Conservation (phyloP, 2,888 invertebrate species). For the Cephus nigrinus region DNA sequence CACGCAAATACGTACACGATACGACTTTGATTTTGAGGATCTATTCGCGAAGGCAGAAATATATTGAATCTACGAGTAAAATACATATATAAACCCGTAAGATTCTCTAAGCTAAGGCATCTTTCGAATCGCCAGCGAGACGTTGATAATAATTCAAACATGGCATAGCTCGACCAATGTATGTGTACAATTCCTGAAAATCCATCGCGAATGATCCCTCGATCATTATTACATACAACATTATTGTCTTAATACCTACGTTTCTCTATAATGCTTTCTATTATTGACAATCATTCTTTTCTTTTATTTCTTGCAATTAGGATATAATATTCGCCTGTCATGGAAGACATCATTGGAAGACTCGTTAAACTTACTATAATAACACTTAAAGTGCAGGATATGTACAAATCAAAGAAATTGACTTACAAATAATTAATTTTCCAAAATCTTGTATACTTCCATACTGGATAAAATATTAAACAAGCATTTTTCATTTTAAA, state of each 20-base stretch:
- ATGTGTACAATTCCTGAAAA: neutral
- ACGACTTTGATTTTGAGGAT: conserved; percentile 8
- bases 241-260: conserved; percentile 11
- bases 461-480: neutral
- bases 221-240: neutral
- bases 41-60: conserved; percentile 7
- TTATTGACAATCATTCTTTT: neutral
- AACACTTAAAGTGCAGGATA: conserved; percentile 22
- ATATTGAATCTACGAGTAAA: neutral
- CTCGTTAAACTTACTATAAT: conserved; percentile 32
- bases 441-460: neutral
- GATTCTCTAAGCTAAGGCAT: neutral
- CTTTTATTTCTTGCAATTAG: neutral
- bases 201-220: neutral
- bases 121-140: neutral
- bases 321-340: neutral
- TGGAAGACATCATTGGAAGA: conserved; percentile 61
- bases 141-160: neutral
- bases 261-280: neutral
- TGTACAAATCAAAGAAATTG: neutral
- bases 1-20: conserved; percentile 27
- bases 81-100: neutral
- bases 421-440: neutral
- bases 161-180: neutral
- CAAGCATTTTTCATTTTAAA: neutral